Percentiles rank a stretch among this genome's conserved stretches.
These are phyloP conservation scores for Atherix ibis DNA, from an alignment of 2,888 invertebrate genomes.

Conservation along the genomic window DNA sequence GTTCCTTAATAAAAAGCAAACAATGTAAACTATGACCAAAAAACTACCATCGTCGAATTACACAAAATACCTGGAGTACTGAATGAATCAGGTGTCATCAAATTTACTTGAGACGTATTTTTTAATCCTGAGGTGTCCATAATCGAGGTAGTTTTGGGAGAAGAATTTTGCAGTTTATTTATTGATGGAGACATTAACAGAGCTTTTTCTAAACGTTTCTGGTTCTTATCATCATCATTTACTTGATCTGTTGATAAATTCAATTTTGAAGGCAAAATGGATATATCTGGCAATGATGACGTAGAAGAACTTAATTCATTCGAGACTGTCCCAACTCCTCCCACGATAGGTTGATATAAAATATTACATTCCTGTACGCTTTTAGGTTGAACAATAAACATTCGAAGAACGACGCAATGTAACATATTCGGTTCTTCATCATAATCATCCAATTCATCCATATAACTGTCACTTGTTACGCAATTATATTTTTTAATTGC, in stretches of 20 bases:
- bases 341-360: constrained; percentile 35
- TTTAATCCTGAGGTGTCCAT: constrained; percentile 20
- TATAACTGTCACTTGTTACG: constrained; percentile 30
- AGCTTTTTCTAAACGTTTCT: not conserved
- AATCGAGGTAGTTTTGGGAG: not conserved
- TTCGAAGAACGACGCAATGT: constrained; percentile 36
- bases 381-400: constrained; percentile 76
- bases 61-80: constrained; percentile 39
- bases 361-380: constrained; percentile 74
- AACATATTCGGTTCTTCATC: constrained; percentile 40
- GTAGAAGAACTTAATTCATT: constrained; percentile 10
- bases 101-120: constrained; percentile 39
- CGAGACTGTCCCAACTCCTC: constrained; percentile 19
- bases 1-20: constrained; percentile 11
- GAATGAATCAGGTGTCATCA: constrained; percentile 83
- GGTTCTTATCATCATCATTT: not conserved
- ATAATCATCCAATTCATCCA: constrained; percentile 42
- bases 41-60: not conserved
- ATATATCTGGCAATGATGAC: not conserved
- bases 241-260: not conserved
- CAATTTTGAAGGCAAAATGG: not conserved
- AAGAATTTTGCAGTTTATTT: constrained; percentile 1
- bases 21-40: constrained; percentile 6
- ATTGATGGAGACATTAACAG: not conserved
- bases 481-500: constrained; percentile 40